Evolutionary conservation across 2,797 vertebrate species (phyloP).

Genomic region (Cossypha caffra): DNA sequence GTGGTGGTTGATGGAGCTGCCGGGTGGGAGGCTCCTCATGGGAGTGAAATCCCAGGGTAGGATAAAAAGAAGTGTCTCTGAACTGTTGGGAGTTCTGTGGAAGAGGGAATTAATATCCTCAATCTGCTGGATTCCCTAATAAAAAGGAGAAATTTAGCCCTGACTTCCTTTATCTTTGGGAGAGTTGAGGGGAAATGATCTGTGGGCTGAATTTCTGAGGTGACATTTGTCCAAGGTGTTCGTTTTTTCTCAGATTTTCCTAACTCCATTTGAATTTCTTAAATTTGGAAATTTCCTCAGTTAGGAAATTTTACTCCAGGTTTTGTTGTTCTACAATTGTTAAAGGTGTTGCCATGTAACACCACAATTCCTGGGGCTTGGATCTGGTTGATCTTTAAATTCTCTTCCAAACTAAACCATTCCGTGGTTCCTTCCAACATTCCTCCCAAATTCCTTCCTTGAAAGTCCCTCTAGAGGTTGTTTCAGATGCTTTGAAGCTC

Average conservation of each 20-base stretch:
- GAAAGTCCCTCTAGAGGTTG: neutral
- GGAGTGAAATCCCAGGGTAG: neutral
- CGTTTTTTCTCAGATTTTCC: fast-evolving
- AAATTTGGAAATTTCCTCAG: neutral
- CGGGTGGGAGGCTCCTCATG: neutral
- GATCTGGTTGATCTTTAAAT: neutral
- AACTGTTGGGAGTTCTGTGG: neutral
- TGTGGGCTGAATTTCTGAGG: neutral
- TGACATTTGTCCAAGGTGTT: neutral
- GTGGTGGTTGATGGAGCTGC: neutral
- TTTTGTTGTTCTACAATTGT: fast-evolving
- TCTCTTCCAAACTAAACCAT: neutral
- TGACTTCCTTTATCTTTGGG: neutral
- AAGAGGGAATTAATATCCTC: neutral
- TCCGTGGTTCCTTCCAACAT: neutral
- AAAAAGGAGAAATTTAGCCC: neutral
- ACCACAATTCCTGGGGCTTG: neutral
- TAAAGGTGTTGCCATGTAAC: fast-evolving
- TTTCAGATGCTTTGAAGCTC: neutral
- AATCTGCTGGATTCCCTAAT: neutral
- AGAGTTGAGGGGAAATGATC: neutral
- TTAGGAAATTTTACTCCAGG: neutral
- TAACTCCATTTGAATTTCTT: neutral
- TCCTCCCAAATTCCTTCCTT: neutral
- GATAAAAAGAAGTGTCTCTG: neutral